Conservation (phyloP, 2,797 vertebrate species). For the Artibeus jamaicensis region DNA sequence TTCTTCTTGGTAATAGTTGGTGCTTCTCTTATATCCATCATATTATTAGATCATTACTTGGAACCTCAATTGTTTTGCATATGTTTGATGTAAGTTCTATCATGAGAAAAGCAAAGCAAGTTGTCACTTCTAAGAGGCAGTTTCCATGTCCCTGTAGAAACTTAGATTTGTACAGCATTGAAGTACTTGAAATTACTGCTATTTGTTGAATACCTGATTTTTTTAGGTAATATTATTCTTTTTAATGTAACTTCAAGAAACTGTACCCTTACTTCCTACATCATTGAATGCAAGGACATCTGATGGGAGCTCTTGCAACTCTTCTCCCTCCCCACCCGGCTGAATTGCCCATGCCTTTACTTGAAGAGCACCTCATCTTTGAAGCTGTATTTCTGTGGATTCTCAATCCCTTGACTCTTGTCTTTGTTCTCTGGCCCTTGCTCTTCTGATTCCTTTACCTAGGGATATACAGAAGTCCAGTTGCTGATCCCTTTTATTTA, state of each 20-base stretch:
- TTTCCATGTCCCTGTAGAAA: background rate
- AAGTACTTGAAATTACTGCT: background rate
- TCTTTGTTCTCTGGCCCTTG: background rate
- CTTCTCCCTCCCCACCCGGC: background rate
- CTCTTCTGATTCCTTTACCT: background rate
- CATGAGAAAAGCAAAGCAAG: background rate
- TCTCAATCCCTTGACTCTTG: background rate
- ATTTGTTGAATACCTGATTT: background rate
- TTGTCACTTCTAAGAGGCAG: background rate
- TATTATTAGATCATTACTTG: constrained; percentile 22
- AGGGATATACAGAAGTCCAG: background rate
- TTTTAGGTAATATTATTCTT: background rate
- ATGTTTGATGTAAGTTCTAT: background rate
- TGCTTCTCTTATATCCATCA: constrained; percentile 16
- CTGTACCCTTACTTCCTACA: background rate
- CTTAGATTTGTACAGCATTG: background rate
- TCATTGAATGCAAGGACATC: background rate
- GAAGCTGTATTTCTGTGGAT: background rate
- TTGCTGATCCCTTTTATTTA: background rate
- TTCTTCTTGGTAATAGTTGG: background rate
- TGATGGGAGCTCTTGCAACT: background rate
- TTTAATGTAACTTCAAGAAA: background rate
- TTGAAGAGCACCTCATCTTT: background rate
- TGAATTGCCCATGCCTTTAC: background rate
- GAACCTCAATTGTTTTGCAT: constrained; percentile 26